Evolutionary conservation across 1,140 invertebrate genomes (phyloP), one percentile per base, ranked within the genome.

Genomic region (Pristionchus pacificus): DNA sequence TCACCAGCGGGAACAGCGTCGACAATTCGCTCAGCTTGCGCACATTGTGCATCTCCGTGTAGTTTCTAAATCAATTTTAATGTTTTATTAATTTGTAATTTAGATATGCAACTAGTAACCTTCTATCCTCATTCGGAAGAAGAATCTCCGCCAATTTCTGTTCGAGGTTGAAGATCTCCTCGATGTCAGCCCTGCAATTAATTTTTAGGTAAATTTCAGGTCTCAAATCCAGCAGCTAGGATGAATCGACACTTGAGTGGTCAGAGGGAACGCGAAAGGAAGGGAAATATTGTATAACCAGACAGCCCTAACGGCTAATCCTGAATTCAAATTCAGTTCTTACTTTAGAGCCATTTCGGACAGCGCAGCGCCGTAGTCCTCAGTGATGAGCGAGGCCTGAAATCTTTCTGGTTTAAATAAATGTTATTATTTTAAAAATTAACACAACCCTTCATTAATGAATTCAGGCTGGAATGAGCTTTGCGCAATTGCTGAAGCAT

Each of bases 151-250:
- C 70, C 25, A 71, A 29, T 32, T 57, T 58, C 19, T 33, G 71
- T 67, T 71, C 70, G 38, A 71, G 68, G 19, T n/a, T 19, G n/a
- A 71, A 25, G 19, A 71, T 73, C 38, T 71, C 70, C 19, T 71
- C 67, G n/a, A 71, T 49, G 30, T 72, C 30, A 27, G 25, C 6
- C 14, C n/a, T 67, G 65, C 19, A 49, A 49, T 10, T 19, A 49
- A 49, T 19, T n/a, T n/a, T n/a, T n/a, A n/a, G n/a, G n/a, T n/a
- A n/a, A n/a, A n/a, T n/a, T n/a, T n/a, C n/a, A n/a, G n/a, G n/a
- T n/a, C n/a, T n/a, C n/a, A n/a, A n/a, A n/a, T n/a, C n/a, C n/a
- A n/a, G n/a, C n/a, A n/a, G n/a, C n/a, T n/a, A n/a, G n/a, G n/a
- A n/a, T n/a, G n/a, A n/a, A n/a, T n/a, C n/a, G n/a, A n/a, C n/a